Conservation (phyloP, 2,113 vertebrate genomes). For the Scatophagus argus region DNA sequence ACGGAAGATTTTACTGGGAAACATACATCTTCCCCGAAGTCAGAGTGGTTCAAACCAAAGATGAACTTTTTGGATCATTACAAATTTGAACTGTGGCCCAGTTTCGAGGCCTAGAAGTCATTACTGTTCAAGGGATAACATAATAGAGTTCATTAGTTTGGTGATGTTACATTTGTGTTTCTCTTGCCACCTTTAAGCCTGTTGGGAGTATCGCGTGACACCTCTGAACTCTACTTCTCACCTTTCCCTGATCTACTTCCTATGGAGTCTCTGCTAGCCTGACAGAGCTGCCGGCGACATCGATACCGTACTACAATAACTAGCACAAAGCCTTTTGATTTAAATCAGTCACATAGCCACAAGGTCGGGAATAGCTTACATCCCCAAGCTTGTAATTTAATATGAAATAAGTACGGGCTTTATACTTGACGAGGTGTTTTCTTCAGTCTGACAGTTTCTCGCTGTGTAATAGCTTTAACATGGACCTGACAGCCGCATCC, state of each 20-base stretch:
- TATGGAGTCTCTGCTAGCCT: conserved; percentile 7
- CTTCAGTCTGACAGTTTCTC: background rate
- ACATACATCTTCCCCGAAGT: conserved; percentile 4
- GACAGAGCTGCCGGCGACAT: conserved; percentile 49
- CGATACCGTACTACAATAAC: conserved; percentile 25
- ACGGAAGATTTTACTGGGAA: background rate
- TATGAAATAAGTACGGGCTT: background rate
- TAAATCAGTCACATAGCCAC: conserved; percentile 22
- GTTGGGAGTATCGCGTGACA: conserved; percentile 53
- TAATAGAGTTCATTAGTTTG: conserved; percentile 32
- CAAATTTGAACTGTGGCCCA: conserved; percentile 37
- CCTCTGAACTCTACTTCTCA: conserved; percentile 45
- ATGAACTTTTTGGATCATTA: conserved; percentile 12
- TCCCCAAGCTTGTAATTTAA: conserved; percentile 12
- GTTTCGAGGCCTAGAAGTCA: conserved; percentile 50
- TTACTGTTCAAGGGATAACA: conserved; percentile 20
- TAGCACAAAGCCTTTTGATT: conserved; percentile 23
- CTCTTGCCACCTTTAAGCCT: conserved; percentile 16
- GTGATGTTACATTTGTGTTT: conserved; percentile 40
- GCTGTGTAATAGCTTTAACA: background rate
- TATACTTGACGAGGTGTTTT: background rate
- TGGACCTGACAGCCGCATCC: background rate
- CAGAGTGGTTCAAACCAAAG: conserved; percentile 6
- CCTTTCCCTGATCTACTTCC: conserved; percentile 27
- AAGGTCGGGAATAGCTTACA: conserved; percentile 13